Percentiles rank a stretch among this genome's conserved stretches.
Evolutionary conservation across 2,797 vertebrate genomes (phyloP).

Genomic region (Labeo calbasu): DNA sequence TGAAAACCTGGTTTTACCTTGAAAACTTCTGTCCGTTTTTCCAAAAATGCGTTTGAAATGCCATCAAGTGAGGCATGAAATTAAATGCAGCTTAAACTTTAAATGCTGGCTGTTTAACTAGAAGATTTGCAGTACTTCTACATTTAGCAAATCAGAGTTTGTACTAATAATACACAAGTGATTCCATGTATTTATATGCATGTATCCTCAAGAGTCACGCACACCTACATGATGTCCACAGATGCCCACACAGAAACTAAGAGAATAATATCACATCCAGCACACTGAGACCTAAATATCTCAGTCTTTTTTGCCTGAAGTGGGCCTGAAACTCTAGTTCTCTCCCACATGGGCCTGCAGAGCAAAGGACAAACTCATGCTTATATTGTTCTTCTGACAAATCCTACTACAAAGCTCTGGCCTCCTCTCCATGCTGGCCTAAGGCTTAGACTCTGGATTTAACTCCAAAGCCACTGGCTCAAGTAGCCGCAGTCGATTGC

Average conservation of each 20-base stretch:
- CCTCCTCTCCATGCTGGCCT: constrained; percentile 33
- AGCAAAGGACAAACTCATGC: constrained; percentile 34
- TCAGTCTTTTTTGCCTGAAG: constrained; percentile 31
- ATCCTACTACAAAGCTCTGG: constrained; percentile 45
- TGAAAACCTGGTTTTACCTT: neutral
- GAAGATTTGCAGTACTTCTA: neutral
- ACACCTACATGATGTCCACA: constrained; percentile 2
- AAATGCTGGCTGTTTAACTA: neutral
- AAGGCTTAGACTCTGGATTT: constrained; percentile 38
- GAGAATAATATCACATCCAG: constrained; percentile 23
- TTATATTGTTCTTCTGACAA: constrained; percentile 48
- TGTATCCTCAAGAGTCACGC: neutral
- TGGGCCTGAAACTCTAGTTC: constrained; percentile 24
- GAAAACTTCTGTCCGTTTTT: neutral
- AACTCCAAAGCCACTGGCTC: constrained; percentile 41
- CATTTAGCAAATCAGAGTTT: neutral
- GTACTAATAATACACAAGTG: constrained; percentile 6
- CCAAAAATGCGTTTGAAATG: neutral
- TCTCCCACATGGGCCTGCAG: constrained; percentile 9
- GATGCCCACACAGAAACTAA: neutral
- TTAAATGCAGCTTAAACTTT: neutral
- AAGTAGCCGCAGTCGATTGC: neutral
- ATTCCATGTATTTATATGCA: constrained; percentile 9
- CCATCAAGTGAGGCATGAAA: neutral
- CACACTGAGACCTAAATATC: constrained; percentile 33